A percentile compares a stretch with the other conserved stretches of the same genome.
Evolutionary conservation across 2,888 invertebrate species (phyloP).

Genomic region (Cremastobaeus sp.): DNA sequence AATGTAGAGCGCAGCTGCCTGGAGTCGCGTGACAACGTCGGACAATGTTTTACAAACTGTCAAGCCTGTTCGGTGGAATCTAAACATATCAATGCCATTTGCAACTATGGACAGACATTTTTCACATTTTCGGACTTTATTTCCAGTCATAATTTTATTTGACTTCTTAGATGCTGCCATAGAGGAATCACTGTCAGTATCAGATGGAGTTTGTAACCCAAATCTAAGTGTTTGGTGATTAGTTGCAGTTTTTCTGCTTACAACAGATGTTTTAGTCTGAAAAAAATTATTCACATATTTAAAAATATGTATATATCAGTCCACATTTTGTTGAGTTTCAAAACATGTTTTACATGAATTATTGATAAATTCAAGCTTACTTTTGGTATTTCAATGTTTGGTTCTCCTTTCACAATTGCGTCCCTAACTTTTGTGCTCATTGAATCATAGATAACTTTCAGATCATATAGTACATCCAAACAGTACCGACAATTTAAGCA

Average conservation of each 20-base stretch:
- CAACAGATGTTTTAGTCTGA: conserved; percentile 70
- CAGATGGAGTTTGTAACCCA: conserved; percentile 55
- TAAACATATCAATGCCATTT: conserved; percentile 66
- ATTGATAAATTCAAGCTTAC: conserved; percentile 59
- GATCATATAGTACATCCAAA: conserved; percentile 72
- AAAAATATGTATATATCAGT: conserved; percentile 2
- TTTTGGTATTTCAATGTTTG: conserved; percentile 67
- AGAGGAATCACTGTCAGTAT: conserved; percentile 64
- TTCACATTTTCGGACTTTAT: conserved; percentile 61
- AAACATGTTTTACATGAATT: background rate
- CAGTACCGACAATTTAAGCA: conserved; percentile 73
- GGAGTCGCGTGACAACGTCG: conserved; percentile 39
- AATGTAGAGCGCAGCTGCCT: conserved; percentile 43
- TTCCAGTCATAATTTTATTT: background rate
- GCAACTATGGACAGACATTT: conserved; percentile 65
- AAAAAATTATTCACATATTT: conserved; percentile 6
- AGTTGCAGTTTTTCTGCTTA: conserved; percentile 70
- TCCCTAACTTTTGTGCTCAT: conserved; percentile 60
- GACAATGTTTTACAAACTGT: conserved; percentile 68
- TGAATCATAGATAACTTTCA: conserved; percentile 66
- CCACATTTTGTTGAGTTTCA: background rate
- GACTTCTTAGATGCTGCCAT: conserved; percentile 14
- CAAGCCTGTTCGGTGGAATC: conserved; percentile 68
- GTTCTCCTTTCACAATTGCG: conserved; percentile 58
- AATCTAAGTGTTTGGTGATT: conserved; percentile 56